Percentiles rank a stretch among this genome's conserved stretches.
Conservation (phyloP, 53 echinoderm and acorn worm genomes). For the Paracentrotus lividus region DNA sequence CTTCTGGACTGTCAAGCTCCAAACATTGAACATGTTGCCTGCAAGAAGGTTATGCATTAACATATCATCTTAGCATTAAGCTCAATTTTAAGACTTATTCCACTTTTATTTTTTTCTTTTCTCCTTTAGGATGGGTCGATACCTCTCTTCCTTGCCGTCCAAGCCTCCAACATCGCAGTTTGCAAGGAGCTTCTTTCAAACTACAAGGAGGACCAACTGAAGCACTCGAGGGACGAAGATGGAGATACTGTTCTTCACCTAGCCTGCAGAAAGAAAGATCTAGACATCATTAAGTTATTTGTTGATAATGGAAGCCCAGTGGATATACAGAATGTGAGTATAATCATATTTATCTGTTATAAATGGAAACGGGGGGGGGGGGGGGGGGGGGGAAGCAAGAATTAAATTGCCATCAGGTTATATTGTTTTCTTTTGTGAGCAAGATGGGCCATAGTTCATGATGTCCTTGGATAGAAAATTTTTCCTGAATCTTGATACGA, state of each 20-base stretch:
- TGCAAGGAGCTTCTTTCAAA: conserved; percentile 82
- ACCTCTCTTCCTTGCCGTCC: conserved; percentile 86
- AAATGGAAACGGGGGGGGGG: too few species aligned
- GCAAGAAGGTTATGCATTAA: too few species aligned
- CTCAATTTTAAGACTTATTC: background rate
- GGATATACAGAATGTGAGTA: conserved; percentile 90
- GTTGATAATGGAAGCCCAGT: conserved; percentile 85
- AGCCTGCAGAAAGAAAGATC: conserved; percentile 89
- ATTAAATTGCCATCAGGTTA: too few species aligned
- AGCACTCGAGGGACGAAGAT: conserved; percentile 67
- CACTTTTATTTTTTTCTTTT: background rate
- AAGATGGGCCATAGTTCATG: too few species aligned
- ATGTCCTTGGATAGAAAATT: too few species aligned
- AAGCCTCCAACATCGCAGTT: conserved; percentile 88
- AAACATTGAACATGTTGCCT: too few species aligned
- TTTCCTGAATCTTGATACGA: too few species aligned
- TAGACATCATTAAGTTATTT: conserved; percentile 85
- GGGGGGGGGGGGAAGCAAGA: too few species aligned
- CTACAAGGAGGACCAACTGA: conserved; percentile 90
- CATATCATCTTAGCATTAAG: too few species aligned
- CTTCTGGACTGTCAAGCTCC: too few species aligned
- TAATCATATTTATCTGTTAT: too few species aligned
- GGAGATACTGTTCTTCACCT: conserved; percentile 89
- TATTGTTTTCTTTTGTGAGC: too few species aligned
- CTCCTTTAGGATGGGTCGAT: conserved; percentile 84